phyloP scores from a whole-genome alignment of 2,888 invertebrate species.

The Parelbella ahira region DNA sequence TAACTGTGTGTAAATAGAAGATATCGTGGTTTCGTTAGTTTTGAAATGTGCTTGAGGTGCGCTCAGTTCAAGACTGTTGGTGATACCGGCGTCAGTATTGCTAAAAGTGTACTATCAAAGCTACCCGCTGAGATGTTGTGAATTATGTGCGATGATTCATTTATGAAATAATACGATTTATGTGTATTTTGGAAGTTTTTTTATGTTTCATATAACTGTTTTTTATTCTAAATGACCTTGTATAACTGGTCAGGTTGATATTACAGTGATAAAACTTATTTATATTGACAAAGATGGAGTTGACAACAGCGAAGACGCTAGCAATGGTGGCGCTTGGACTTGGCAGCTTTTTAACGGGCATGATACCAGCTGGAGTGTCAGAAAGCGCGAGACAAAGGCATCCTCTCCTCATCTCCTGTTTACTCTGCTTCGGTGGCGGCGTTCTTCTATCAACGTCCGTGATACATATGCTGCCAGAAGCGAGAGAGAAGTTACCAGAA shows the following conservation, averaged over 20 bases:
- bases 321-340: slow-evolving; percentile 84
- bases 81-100: no score
- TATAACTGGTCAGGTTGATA: no score
- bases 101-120: no score
- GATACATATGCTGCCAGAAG: slow-evolving; percentile 91
- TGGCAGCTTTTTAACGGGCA: slow-evolving; percentile 85
- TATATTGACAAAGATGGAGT: slow-evolving; percentile 57
- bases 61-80: no score
- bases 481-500: slow-evolving; percentile 79
- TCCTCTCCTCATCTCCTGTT: slow-evolving; percentile 83
- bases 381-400: slow-evolving; percentile 77
- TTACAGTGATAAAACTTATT: no score
- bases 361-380: slow-evolving; percentile 84
- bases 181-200: no score
- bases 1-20: slow-evolving; percentile 35
- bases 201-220: no score
- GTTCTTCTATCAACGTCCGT: slow-evolving; percentile 88
- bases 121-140: no score
- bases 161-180: background rate
- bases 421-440: slow-evolving; percentile 90
- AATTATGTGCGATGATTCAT: no score
- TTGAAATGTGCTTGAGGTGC: no score
- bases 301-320: slow-evolving; percentile 81
- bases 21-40: slow-evolving; percentile 23
- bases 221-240: no score